Base-by-base conservation (phyloP, 2,888 invertebrate species). In the Acronicta aceris region DNA sequence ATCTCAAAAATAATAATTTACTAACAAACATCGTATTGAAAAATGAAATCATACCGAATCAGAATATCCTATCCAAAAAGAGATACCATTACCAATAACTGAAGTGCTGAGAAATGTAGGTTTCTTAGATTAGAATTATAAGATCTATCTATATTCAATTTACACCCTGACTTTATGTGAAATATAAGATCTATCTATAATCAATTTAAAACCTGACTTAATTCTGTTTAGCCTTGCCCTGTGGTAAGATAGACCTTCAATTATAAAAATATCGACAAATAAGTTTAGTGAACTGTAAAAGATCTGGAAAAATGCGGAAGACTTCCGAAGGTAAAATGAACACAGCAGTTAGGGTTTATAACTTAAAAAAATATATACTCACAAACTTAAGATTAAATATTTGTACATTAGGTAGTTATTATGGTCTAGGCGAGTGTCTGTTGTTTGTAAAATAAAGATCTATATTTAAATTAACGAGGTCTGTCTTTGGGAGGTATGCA, bases 1-100 rank as follows among this genome's bases (percentile, higher is more conserved):
- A 92, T 93, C 90, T 93, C 92, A 92, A 94, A 94, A 93, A 92
- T 91, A 92, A 93, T 93, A 94, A 94, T 93, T 94, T 93, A 93
- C 93, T 94, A 94, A 93, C 92, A 93, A 93, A 93, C 87, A 85
- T 86, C 75, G 74, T 81, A 74, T 64, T 73, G 70, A 67, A 79
- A 78, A 65, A 59, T 54, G 16, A 59, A 68, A 53, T 52, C 27
- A 17, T 62, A 41, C 41, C 41, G 60, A 52, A 71, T 65, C 25
- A 12, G 17, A 45, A 9, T 25, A 48, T 59, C 48, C 43, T 51
- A 49, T 41, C 48, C 43, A 52, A 65, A 48, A 40, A 60, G 49
- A 71, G 52, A 54, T 53, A 17, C 30, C 16, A 10, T 48, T 17
- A 27, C 25, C 15, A 53, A 56, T 53, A n/a, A n/a, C n/a, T 55